phyloP scores from a whole-genome alignment of 2,113 vertebrate genomes.

The Bubalus kerabau region DNA sequence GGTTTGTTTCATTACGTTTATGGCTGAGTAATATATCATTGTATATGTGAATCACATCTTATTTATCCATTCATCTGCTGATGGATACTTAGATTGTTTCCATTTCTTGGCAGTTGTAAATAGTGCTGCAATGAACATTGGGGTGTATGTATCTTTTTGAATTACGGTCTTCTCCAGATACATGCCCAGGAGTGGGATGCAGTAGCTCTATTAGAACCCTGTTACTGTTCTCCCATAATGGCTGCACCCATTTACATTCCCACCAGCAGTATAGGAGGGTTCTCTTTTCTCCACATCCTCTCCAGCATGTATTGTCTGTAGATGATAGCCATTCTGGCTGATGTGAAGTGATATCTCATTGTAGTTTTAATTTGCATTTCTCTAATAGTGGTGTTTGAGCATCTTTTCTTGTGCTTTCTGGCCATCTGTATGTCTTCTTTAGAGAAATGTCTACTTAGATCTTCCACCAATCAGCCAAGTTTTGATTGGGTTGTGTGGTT shows the following conservation, averaged over 20 bases:
- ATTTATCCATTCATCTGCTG: neutral
- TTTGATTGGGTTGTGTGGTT: neutral
- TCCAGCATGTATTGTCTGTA: neutral
- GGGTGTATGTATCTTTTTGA: neutral
- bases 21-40: neutral
- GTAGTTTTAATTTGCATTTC: neutral
- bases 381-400: neutral
- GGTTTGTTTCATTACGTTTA: neutral
- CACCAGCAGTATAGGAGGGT: neutral
- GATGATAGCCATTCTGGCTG: neutral
- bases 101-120: neutral
- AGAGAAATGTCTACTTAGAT: neutral
- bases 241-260: neutral
- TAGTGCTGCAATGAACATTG: neutral
- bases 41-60: neutral
- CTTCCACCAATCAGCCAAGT: neutral
- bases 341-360: neutral
- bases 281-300: neutral
- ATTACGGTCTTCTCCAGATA: neutral
- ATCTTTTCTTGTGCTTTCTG: neutral
- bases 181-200: neutral
- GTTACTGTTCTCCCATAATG: neutral
- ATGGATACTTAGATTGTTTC: neutral
- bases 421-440: neutral
- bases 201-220: neutral